Conservation (phyloP, 2,113 vertebrate genomes). For the Acanthisitta chloris region DNA sequence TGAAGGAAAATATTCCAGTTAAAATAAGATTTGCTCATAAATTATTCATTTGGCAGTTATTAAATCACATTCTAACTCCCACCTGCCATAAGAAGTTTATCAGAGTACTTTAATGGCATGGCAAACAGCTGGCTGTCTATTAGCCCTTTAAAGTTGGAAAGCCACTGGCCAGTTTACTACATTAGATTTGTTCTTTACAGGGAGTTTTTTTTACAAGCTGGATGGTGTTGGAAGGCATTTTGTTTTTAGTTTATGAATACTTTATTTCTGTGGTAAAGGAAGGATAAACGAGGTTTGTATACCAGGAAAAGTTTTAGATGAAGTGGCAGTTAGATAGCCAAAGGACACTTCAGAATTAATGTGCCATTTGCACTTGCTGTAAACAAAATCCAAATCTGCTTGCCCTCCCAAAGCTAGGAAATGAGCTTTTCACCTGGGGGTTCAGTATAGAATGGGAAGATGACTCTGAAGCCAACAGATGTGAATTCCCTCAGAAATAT, state of each 20-base stretch:
- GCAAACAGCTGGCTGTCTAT: constrained; percentile 32
- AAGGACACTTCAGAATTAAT: not conserved
- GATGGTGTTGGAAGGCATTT: constrained; percentile 16
- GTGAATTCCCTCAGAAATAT: not conserved
- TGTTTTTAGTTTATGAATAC: constrained; percentile 12
- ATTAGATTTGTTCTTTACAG: constrained; percentile 33
- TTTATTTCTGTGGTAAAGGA: constrained; percentile 35
- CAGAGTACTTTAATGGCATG: constrained; percentile 7
- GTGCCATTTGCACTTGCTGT: not conserved
- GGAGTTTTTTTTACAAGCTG: constrained; percentile 37
- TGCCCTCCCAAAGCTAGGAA: not conserved
- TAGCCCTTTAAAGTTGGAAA: constrained; percentile 10
- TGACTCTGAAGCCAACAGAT: not conserved
- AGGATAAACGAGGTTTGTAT: not conserved
- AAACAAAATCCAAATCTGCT: not conserved
- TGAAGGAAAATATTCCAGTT: constrained; percentile 10
- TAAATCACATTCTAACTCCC: constrained; percentile 35
- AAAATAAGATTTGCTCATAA: constrained; percentile 47
- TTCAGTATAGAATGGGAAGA: not conserved
- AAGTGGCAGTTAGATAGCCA: not conserved
- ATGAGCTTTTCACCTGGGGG: not conserved
- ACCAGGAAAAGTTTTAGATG: not conserved
- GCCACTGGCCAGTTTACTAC: constrained; percentile 1
- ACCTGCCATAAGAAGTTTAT: constrained; percentile 36
- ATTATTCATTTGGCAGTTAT: constrained; percentile 42